Percentiles rank a stretch among this genome's conserved stretches.
Evolutionary conservation across 2,113 vertebrate species (phyloP).

Genomic region (Dipodomys spectabilis): DNA sequence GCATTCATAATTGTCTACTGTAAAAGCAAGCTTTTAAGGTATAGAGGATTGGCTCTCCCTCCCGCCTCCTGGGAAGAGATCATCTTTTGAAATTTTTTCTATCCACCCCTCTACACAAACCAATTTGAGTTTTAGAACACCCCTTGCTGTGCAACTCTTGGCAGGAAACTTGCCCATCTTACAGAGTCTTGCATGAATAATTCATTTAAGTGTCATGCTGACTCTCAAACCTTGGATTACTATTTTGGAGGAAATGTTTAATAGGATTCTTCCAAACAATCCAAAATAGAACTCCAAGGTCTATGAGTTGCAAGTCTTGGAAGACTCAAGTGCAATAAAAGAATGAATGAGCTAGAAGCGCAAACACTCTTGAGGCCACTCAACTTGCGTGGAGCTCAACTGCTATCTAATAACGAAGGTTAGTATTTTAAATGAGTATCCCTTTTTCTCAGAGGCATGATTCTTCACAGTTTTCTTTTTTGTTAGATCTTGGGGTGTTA

Average conservation of each 20-base stretch:
- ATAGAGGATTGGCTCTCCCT: slow-evolving; percentile 57
- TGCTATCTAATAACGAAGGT: background rate
- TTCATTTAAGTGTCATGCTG: slow-evolving; percentile 86
- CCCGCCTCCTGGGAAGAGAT: slow-evolving; percentile 62
- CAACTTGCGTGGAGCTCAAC: slow-evolving; percentile 32
- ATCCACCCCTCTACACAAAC: slow-evolving; percentile 74
- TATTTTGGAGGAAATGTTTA: slow-evolving; percentile 84
- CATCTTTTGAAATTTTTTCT: slow-evolving; percentile 84
- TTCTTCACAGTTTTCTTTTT: slow-evolving; percentile 24
- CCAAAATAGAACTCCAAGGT: slow-evolving; percentile 67
- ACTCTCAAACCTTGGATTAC: slow-evolving; percentile 83
- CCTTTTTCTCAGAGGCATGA: background rate
- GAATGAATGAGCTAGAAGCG: slow-evolving; percentile 66
- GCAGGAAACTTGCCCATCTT: slow-evolving; percentile 87
- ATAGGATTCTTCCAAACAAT: slow-evolving; percentile 84
- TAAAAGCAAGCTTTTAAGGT: slow-evolving; percentile 77
- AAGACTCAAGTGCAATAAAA: slow-evolving; percentile 60
- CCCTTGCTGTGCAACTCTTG: slow-evolving; percentile 85
- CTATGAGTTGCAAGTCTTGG: slow-evolving; percentile 54
- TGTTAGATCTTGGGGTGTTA: slow-evolving; percentile 5
- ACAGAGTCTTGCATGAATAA: slow-evolving; percentile 86
- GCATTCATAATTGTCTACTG: slow-evolving; percentile 56
- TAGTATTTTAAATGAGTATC: slow-evolving; percentile 58
- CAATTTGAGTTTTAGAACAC: slow-evolving; percentile 85
- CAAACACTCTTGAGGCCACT: slow-evolving; percentile 61